phyloP scores from a whole-genome alignment of 2,797 vertebrate species.

The Sparidentex hasta region DNA sequence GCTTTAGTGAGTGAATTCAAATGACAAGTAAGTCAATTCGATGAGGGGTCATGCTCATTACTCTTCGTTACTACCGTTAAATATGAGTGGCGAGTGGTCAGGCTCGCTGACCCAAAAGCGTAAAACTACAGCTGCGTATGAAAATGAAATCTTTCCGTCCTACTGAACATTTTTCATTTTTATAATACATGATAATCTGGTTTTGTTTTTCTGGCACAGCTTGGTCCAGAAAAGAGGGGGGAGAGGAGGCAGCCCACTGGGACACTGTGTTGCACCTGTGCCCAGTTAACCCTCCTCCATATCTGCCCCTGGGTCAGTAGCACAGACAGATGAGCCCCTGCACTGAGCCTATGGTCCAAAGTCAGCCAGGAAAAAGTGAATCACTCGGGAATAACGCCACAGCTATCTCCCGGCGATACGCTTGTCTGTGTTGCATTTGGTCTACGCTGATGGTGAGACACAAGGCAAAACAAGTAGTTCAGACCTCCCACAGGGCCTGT shows the following conservation, averaged over 20 bases:
- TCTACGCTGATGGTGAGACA: conserved; percentile 2
- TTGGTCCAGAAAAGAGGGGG: background rate
- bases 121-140: background rate
- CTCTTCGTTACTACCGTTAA: background rate
- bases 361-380: background rate
- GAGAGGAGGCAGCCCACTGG: conserved; percentile 17
- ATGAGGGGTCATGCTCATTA: background rate
- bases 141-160: background rate
- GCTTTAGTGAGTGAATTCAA: background rate
- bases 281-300: conserved; percentile 38
- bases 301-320: conserved; percentile 39
- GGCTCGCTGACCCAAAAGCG: background rate
- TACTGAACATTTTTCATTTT: background rate
- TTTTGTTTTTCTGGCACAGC: conserved; percentile 10
- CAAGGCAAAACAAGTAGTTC: conserved; percentile 9
- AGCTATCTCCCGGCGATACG: background rate
- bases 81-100: background rate
- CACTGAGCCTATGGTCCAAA: conserved; percentile 9
- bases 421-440: conserved; percentile 2
- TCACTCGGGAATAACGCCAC: conserved; percentile 11
- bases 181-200: background rate
- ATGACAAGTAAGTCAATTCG: background rate
- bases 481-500: conserved; percentile 2
- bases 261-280: conserved; percentile 49
- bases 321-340: conserved; percentile 56